Evolutionary conservation across 2,113 vertebrate genomes (phyloP), one percentile per base, ranked within the genome.

Genomic region (Lampris incognitus): DNA sequence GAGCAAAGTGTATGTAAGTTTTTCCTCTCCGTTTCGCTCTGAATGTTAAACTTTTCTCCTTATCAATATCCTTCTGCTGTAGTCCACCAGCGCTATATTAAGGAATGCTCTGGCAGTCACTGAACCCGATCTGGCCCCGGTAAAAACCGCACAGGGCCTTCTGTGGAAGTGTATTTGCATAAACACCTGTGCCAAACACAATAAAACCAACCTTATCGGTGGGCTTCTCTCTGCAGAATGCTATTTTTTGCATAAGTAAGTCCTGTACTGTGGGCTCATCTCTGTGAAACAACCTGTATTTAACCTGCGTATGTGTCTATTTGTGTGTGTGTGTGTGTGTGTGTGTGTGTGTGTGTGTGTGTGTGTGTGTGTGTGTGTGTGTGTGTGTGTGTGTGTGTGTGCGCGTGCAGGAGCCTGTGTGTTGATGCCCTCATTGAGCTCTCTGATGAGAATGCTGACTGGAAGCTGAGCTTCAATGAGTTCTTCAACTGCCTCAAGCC

Each of bases 401-500:
- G 48, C 37, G 13, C 61, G 77, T 54, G 36, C 89, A 99, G 98
- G 93, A 97, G 97, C 84, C 96, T 99, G 83, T 99, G 98, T 54
- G 94, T 98, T 0, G 97, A 99, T 71, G 98, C 98, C 57, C 96
- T 99, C 83, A 98, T 99, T n/a, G 98, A 99, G 86, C 95, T 99
- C 54, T 99, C 98, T 7, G 98, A 99, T 89, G 97, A 99, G 91
- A 98, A 99, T 40, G 96, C 97, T 1, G 97, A 99, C 91, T 99
- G 98, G 98, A 99, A 99, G 89, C 95, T 99, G 88, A 98, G 95
- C 93, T 99, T 99, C 88, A 96, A 94, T 69, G 98, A 99, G 89
- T 99, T 99, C 91, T 95, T 99, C 82, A 97, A 97, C 92, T 99
- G 97, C 91, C 94, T 99, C 91, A 98, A 97, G 86, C 97, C 97